These are phyloP conservation scores for Premnoplex brunnescens DNA, from an alignment of 2,797 vertebrate species.

Conservation along the genomic window DNA sequence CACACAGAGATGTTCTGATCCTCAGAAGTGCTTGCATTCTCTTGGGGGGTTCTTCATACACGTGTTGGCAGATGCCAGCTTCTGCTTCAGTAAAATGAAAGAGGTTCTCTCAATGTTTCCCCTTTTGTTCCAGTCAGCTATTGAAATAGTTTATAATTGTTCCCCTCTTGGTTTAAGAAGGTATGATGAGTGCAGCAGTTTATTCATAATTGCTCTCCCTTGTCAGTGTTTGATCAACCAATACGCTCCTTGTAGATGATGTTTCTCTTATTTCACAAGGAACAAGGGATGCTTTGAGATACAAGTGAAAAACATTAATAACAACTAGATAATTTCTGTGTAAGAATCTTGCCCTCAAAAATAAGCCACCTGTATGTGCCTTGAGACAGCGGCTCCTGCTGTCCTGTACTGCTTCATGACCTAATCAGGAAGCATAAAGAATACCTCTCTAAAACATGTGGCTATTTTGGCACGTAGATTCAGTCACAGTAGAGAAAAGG, in stretches of 20 bases:
- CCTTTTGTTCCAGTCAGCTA: not conserved
- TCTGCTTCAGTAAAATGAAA: not conserved
- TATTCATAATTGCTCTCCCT: not conserved
- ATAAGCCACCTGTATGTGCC: not conserved
- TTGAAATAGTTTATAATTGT: not conserved
- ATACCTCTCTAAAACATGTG: not conserved
- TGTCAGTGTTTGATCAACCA: not conserved
- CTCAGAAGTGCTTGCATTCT: not conserved
- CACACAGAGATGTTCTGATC: not conserved
- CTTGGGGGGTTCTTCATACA: not conserved
- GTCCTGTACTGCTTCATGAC: not conserved
- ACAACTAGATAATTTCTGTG: not conserved
- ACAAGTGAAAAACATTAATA: not conserved
- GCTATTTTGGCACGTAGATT: not conserved
- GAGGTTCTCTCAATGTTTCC: not conserved
- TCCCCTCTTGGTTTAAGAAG: not conserved
- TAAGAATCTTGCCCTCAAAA: not conserved
- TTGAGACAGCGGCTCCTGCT: not conserved
- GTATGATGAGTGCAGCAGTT: not conserved
- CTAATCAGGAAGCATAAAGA: not conserved
- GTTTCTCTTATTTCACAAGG: not conserved
- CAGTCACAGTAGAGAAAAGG: not conserved
- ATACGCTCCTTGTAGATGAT: not conserved
- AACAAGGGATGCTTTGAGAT: not conserved
- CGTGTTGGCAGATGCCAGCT: not conserved